phyloP scores from a whole-genome alignment of 2,113 vertebrate species.

The Polypterus senegalus region DNA sequence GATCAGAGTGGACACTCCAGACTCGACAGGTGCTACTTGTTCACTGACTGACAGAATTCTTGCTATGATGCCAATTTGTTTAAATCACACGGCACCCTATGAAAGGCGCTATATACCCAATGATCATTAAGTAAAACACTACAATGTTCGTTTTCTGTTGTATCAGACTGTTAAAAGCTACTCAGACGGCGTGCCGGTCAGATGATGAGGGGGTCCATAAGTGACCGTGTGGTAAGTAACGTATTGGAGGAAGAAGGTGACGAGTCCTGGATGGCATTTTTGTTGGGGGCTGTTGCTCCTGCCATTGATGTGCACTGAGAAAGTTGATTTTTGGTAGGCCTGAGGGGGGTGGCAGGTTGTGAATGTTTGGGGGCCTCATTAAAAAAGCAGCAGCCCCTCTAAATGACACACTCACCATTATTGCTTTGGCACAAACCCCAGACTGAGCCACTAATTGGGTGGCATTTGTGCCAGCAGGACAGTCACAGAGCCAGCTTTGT shows the following conservation, averaged over 20 bases:
- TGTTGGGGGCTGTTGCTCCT: not conserved
- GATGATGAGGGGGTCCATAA: too few species aligned
- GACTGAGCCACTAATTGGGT: conserved; percentile 44
- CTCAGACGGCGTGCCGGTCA: too few species aligned
- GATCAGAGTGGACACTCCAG: too few species aligned
- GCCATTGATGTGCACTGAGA: conserved; percentile 5
- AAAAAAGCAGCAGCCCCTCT: not conserved
- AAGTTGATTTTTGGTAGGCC: conserved; percentile 16
- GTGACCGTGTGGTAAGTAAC: not conserved
- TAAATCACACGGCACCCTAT: too few species aligned
- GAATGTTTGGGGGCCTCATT: not conserved
- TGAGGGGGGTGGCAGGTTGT: not conserved
- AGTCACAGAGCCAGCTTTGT: conserved; percentile 51
- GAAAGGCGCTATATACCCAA: too few species aligned
- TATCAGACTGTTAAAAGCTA: too few species aligned
- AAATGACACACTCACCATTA: conserved; percentile 3
- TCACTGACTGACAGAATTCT: too few species aligned
- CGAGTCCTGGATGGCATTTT: conserved; percentile 23
- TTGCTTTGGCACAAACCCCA: conserved; percentile 14
- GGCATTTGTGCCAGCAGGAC: conserved; percentile 48
- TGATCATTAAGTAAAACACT: too few species aligned
- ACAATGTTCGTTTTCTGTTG: too few species aligned
- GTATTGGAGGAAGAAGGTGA: conserved; percentile 21
- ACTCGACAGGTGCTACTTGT: too few species aligned
- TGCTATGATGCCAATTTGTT: too few species aligned